Evolutionary conservation across 2,888 invertebrate species (phyloP), one percentile per base, ranked within the genome.

Genomic region (Bruchidius siliquastri): DNA sequence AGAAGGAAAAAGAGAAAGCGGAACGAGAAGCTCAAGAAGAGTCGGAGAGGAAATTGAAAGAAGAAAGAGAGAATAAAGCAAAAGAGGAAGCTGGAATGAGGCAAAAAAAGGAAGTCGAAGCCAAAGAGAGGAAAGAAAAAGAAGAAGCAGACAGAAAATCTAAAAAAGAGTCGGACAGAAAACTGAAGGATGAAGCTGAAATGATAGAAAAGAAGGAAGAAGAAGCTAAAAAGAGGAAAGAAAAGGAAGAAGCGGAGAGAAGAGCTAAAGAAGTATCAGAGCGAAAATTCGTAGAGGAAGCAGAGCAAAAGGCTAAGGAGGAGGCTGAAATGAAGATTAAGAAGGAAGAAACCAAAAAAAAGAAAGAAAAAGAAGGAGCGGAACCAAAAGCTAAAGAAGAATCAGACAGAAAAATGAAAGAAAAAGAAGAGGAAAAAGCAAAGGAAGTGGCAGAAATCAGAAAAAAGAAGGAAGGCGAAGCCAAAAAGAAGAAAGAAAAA

Each of bases 1-100:
- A 77, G 26, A 79, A 80, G 71, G 75, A 74, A n/a, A 79, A 80
- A 75, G 76, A 76, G 30, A 74, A 78, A 72, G 70, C 20, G 26
- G 32, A 71, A 67, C 66, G 76, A 13, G 20, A 77, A n/a, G 20
- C 26, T 66, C 75, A 80, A 71, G 69, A 72, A 69, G 49, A 73
- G 71, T 22, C 18, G 75, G 71, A 73, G 68, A 21, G 13, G 6
- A 21, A 21, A 68, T 2, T 21, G 2, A 68, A 69, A 49, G 68
- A 73, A 69, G 72, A 21, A 4, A 22, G 21, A 72, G 72, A 76
- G n/a, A n/a, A n/a, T n/a, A n/a, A n/a, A n/a, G n/a, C n/a, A n/a
- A n/a, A n/a, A n/a, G n/a, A n/a, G n/a, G n/a, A n/a, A n/a, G 72
- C 75, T 69, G 72, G 70, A 73, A 77, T 22, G 70, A 69, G 67